Evolutionary conservation across 2,113 vertebrate species (phyloP).

Genomic region (Dicentrarchus labrax): DNA sequence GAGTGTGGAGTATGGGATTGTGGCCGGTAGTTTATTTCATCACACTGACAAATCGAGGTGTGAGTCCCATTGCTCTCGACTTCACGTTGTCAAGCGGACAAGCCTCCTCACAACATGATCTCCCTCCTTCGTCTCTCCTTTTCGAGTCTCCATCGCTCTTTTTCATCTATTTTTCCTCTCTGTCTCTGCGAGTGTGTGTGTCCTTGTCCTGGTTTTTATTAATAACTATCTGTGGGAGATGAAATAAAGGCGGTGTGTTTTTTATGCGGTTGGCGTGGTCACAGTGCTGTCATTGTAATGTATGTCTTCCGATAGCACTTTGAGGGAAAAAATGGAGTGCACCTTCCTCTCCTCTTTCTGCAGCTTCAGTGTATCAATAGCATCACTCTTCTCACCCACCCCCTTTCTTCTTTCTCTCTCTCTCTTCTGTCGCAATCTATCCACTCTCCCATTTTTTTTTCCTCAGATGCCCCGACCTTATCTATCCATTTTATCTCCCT

Average conservation of each 20-base stretch:
- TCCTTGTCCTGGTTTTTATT: constrained; percentile 71
- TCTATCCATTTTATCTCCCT: constrained; percentile 78
- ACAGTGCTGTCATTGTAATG: constrained; percentile 69
- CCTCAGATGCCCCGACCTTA: constrained; percentile 65
- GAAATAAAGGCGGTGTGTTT: constrained; percentile 61
- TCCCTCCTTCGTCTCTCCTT: constrained; percentile 33
- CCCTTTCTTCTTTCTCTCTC: constrained; percentile 9
- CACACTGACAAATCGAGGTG: constrained; percentile 78
- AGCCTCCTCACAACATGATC: constrained; percentile 53
- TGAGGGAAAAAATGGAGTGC: constrained; percentile 52
- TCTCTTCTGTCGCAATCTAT: constrained; percentile 70
- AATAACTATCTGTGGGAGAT: constrained; percentile 72
- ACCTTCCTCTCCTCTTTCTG: constrained; percentile 64
- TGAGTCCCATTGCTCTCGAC: constrained; percentile 62
- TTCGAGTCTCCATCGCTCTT: constrained; percentile 45
- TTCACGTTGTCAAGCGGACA: constrained; percentile 52
- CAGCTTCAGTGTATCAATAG: constrained; percentile 72
- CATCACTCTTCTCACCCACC: constrained; percentile 63
- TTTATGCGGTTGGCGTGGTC: constrained; percentile 57
- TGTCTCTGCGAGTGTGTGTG: constrained; percentile 7
- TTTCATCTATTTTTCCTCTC: constrained; percentile 27
- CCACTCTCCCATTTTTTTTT: constrained; percentile 70
- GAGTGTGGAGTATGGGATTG: constrained; percentile 61
- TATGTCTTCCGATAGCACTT: constrained; percentile 74
- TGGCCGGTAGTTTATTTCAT: constrained; percentile 72